Conservation (phyloP, 1,140 invertebrate genomes). For the Drosophila repleta region DNA sequence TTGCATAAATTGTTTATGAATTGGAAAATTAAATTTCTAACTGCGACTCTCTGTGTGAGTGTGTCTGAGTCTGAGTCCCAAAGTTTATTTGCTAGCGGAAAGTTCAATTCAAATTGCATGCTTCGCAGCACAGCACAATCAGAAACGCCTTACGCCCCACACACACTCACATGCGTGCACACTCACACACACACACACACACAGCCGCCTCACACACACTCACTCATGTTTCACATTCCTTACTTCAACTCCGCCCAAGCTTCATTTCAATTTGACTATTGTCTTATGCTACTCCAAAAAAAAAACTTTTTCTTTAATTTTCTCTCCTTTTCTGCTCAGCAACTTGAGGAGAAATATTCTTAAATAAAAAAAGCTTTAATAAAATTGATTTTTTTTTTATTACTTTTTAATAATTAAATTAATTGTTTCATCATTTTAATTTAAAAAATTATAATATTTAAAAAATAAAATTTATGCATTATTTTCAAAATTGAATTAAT, state of each 20-base stretch:
- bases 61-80: conserved; percentile 10
- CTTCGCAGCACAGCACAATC: conserved; percentile 61
- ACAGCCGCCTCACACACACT: neutral
- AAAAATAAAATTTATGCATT: no score
- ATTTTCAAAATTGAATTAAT: no score
- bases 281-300: conserved; percentile 27
- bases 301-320: neutral
- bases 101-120: conserved; percentile 79
- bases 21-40: conserved; percentile 77
- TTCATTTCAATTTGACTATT: conserved; percentile 52
- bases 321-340: conserved; percentile 2
- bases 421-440: no score
- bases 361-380: no score
- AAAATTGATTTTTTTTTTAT: no score
- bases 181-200: neutral
- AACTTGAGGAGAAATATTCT: no score
- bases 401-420: no score
- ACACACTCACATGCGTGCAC: neutral
- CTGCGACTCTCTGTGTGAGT: conserved; percentile 18
- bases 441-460: no score
- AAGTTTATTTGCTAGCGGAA: conserved; percentile 74
- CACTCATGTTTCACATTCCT: neutral
- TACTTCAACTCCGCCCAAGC: conserved; percentile 9
- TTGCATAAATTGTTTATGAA: conserved; percentile 78
- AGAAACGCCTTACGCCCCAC: conserved; percentile 13